Evolutionary conservation across 2,888 invertebrate species (phyloP).

Genomic region (Chrysina gloriosa): DNA sequence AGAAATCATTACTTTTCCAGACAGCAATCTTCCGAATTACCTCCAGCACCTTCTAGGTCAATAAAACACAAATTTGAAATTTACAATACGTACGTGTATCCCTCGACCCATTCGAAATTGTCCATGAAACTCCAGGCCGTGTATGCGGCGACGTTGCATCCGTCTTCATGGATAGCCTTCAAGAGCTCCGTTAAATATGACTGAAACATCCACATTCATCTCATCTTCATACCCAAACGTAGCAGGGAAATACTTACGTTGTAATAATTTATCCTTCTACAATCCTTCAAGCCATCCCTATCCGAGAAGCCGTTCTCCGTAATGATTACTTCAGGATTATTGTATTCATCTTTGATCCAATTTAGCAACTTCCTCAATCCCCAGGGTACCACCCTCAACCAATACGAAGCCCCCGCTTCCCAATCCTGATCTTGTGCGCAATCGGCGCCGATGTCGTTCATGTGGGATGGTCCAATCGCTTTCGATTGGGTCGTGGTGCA

Average conservation of each 20-base stretch:
- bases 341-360: slow-evolving; percentile 59
- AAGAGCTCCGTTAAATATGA: slow-evolving; percentile 64
- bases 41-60: too few relatives aligned
- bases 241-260: slow-evolving; percentile 39
- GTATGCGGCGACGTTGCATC: slow-evolving; percentile 66
- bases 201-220: too few relatives aligned
- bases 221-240: neutral
- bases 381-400: slow-evolving; percentile 68
- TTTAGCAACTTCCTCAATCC: slow-evolving; percentile 69
- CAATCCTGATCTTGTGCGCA: slow-evolving; percentile 64
- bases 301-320: slow-evolving; percentile 70
- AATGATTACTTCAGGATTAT: slow-evolving; percentile 63
- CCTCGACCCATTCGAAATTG: slow-evolving; percentile 70
- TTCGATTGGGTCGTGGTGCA: slow-evolving; percentile 9
- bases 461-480: slow-evolving; percentile 19
- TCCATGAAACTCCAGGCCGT: slow-evolving; percentile 73
- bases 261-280: slow-evolving; percentile 54
- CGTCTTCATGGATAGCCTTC: slow-evolving; percentile 63
- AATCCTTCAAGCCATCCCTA: slow-evolving; percentile 54
- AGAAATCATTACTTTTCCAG: too few relatives aligned
- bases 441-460: slow-evolving; percentile 16
- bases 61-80: too few relatives aligned
- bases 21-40: too few relatives aligned
- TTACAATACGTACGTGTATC: slow-evolving; percentile 65
- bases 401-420: slow-evolving; percentile 66